Base-by-base conservation (phyloP, 2,113 vertebrate genomes). In the Larimichthys polyactis region DNA sequence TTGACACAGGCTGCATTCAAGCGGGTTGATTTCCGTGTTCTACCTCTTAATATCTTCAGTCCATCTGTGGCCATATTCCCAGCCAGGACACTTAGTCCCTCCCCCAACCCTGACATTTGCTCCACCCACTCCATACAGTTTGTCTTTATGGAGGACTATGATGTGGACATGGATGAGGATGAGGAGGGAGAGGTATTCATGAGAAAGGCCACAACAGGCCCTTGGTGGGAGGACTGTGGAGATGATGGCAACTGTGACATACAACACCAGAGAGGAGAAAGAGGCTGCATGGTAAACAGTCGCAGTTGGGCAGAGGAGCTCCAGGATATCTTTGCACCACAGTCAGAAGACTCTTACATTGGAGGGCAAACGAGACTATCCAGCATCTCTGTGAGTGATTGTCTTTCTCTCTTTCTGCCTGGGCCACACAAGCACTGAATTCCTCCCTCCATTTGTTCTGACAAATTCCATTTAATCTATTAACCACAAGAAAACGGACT, bases 271-370 rank as follows among this genome's bases (percentile, higher is more conserved):
- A 44, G 6, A 74, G 32, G 17, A 54, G 60, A 55, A 60, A 72
- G 75, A 68, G 73, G 86, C 52, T 71, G 51, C 80, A 89, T 90
- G 82, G 87, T 92, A 8, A 91, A 92, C 83, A 89, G 90, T 54
- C 69, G 80, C 51, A 93, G 90, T 60, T 93, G 90, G 92, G 84
- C 92, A 1, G 89, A 93, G 58, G 90, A 93, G 71, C 87, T 93
- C 22, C 75, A 87, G 77, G 89, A 90, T 55, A 82, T 93, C 54
- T 91, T 88, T 65, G 48, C 49, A 62, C 71, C 79, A 48, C 86
- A 76, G 72, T 14, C 76, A 36, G 84, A 81, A 5, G 69, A 78
- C 52, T 87, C 71, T 78, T 83, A 77, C 64, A 71, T 24, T n/a
- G 76, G 66, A 75, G 75, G 60, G 27, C 48, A 62, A 87, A 71